phyloP scores from a whole-genome alignment of 2,113 vertebrate genomes.

The Sceloporus undulatus region DNA sequence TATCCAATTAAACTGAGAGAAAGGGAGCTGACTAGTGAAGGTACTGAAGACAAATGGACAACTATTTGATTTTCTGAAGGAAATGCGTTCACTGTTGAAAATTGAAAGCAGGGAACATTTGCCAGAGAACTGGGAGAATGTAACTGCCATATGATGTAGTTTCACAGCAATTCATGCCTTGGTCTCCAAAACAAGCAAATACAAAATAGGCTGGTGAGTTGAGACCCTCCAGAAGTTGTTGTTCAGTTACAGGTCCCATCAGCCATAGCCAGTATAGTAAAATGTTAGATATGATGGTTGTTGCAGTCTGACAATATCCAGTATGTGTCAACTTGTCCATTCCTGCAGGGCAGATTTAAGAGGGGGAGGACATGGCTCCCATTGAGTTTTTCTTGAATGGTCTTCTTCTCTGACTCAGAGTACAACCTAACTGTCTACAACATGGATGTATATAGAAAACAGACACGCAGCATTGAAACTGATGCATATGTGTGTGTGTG shows the following conservation, averaged over 20 bases:
- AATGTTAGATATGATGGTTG: too few relatives aligned
- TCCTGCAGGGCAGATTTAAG: too few relatives aligned
- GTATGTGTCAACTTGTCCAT: too few relatives aligned
- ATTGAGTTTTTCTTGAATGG: neutral
- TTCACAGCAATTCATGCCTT: too few relatives aligned
- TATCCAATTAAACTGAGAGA: neutral
- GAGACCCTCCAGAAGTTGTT: neutral
- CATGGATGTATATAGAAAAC: too few relatives aligned
- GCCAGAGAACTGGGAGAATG: neutral
- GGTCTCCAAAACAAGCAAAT: neutral
- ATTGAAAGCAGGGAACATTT: neutral
- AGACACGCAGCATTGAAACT: too few relatives aligned
- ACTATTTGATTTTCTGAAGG: neutral
- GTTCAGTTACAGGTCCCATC: too few relatives aligned
- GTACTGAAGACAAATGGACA: neutral
- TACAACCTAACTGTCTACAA: too few relatives aligned
- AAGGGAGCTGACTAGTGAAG: neutral
- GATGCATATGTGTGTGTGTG: too few relatives aligned
- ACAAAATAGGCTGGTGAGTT: neutral
- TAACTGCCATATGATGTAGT: neutral
- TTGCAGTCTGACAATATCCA: too few relatives aligned
- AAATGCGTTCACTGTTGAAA: neutral
- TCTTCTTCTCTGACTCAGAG: neutral
- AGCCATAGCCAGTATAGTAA: too few relatives aligned
- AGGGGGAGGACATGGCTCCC: neutral